A percentile compares a stretch with the other conserved stretches of the same genome.
Conservation (phyloP, 2,113 vertebrate genomes). For the Vidua macroura region DNA sequence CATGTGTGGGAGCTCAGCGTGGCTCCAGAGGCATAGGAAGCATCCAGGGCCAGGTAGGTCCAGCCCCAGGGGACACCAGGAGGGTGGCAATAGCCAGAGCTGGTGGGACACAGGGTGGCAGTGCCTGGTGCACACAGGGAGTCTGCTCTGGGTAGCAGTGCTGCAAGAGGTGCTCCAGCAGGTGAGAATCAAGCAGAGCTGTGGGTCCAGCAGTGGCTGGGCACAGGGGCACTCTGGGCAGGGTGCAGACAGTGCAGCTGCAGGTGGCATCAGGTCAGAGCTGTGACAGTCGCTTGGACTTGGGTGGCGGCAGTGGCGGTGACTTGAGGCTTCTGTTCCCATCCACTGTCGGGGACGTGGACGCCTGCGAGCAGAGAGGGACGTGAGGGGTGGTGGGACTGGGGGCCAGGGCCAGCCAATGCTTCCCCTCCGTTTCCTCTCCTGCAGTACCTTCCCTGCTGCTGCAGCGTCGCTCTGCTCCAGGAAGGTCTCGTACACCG, state of each 20-base stretch:
- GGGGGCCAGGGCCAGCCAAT: rapidly evolving
- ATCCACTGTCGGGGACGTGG: rapidly evolving
- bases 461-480: background rate
- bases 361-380: background rate
- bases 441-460: background rate
- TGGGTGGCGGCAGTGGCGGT: background rate
- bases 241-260: background rate
- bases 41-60: background rate
- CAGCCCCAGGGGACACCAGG: background rate
- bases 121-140: too few relatives aligned
- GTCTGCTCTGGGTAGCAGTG: background rate
- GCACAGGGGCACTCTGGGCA: background rate
- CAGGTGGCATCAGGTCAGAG: background rate
- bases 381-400: rapidly evolving
- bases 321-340: conserved; percentile 1
- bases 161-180: background rate
- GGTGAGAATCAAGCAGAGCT: background rate
- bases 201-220: background rate
- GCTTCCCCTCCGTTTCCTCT: background rate
- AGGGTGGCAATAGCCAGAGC: background rate
- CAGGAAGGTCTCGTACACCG: background rate
- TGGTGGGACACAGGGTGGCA: background rate
- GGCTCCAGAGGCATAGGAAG: background rate
- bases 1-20: background rate
- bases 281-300: background rate